Conservation (phyloP, 2,797 vertebrate genomes). For the Labeo calbasu region DNA sequence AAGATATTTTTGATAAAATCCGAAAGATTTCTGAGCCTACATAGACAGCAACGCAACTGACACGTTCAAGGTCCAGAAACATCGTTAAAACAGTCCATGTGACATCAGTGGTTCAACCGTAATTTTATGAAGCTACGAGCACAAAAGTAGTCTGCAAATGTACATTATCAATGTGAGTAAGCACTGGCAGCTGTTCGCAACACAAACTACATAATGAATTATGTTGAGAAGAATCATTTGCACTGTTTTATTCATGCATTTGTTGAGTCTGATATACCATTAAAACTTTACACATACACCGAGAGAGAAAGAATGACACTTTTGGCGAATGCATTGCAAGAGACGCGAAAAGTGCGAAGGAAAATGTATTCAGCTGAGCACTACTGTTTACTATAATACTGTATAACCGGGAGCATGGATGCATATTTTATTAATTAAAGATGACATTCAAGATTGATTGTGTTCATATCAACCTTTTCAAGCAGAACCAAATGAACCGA, state of each 20-base stretch:
- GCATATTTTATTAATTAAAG: background rate
- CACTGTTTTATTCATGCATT: slow-evolving; percentile 9
- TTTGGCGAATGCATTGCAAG: background rate
- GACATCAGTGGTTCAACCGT: too few species aligned
- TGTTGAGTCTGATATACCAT: background rate
- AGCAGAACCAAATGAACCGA: background rate
- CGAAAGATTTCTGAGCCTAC: too few species aligned
- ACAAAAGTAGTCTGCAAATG: too few species aligned
- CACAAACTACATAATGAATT: background rate
- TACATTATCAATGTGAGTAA: too few species aligned
- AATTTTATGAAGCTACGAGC: too few species aligned
- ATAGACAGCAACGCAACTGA: too few species aligned
- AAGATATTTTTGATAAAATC: too few species aligned
- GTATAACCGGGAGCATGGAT: background rate
- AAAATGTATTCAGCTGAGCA: background rate
- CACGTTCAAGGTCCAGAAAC: too few species aligned
- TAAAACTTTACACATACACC: background rate
- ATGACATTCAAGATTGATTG: background rate
- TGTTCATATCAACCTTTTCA: background rate
- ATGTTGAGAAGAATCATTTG: background rate
- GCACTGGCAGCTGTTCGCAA: background rate
- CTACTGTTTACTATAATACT: background rate
- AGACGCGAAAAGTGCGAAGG: background rate
- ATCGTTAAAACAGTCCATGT: too few species aligned
- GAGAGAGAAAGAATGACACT: background rate